These are phyloP conservation scores for Ia io DNA, from an alignment of 2,113 vertebrate species.

Conservation along the genomic window DNA sequence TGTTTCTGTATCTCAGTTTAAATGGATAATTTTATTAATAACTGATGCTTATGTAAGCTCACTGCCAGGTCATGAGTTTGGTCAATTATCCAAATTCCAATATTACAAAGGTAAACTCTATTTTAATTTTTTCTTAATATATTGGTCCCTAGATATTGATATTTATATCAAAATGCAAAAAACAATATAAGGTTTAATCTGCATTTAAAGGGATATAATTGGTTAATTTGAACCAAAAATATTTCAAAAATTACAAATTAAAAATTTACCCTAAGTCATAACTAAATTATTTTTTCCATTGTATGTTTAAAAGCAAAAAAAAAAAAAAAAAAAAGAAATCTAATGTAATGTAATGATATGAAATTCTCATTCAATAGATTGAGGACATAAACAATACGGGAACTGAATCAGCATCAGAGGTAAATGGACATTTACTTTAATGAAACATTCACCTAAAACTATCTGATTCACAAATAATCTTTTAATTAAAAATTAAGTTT, in stretches of 20 bases:
- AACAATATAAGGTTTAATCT: not conserved
- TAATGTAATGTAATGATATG: conserved; percentile 83
- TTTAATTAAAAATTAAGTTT: conserved; percentile 64
- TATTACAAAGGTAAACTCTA: conserved; percentile 53
- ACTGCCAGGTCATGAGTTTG: conserved; percentile 5
- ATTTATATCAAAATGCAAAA: conserved; percentile 35
- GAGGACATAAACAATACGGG: conserved; percentile 88
- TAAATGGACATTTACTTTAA: conserved; percentile 85
- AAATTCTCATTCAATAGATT: conserved; percentile 91
- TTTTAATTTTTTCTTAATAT: conserved; percentile 37
- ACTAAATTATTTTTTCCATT: conserved; percentile 77
- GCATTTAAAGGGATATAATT: conserved; percentile 17
- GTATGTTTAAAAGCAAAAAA: conserved; percentile 80
- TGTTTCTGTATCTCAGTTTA: conserved; percentile 27
- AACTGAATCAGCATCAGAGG: conserved; percentile 87
- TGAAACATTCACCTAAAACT: conserved; percentile 79
- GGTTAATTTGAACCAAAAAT: conserved; percentile 24
- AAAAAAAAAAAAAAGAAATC: conserved; percentile 78
- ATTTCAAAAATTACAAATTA: conserved; percentile 42
- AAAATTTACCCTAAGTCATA: conserved; percentile 42
- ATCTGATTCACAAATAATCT: conserved; percentile 74
- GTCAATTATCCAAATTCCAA: conserved; percentile 33
- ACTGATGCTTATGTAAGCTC: conserved; percentile 6
- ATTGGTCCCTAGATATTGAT: conserved; percentile 18
- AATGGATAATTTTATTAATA: conserved; percentile 40